Evolutionary conservation across 2,113 vertebrate species (phyloP), one percentile per base, ranked within the genome.

Genomic region (Manacus vitellinus): DNA sequence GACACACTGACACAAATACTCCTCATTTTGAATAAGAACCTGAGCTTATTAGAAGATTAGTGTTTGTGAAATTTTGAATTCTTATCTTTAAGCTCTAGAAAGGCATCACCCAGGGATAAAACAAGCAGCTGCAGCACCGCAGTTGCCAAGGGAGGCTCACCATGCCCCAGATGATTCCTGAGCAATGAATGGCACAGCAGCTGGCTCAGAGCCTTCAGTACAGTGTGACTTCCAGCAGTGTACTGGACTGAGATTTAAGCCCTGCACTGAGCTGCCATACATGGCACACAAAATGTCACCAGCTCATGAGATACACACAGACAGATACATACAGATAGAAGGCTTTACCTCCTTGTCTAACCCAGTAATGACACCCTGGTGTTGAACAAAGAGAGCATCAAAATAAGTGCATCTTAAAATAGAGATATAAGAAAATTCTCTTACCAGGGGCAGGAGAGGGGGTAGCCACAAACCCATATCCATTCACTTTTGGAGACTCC

Each of bases 401-500:
- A 62, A 81, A 2, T 27, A 73, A 72, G 23, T 10, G 15, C 59
- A 77, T 54, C 25, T 47, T 52, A 39, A 4, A 41, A 22, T 11
- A 51, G 33, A 70, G 43, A 92, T 52, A 37, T 1, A 68, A 58
- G 25, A 59, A 27, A 43, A 35, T 3, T 52, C 12, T 93, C 98
- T 98, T 96, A 99, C 99, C 99, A 78, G 99, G 99, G 24, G 98
- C 99, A 77, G 99, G 99, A 35, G 99, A 99, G 2, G 99, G 99
- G 0, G 99, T 98, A 49, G 98, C 97, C 76, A 99, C 98, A 82
- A 98, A 99, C 84, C 99, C 99, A 86, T 99, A 99, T 20, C 99
- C 99, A 1, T 99, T 99, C 43, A 99, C 99, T 93, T 99, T 98
- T 16, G 99, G 99, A 61, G 99, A 99, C 30, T 99, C 99, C 49